A percentile compares a stretch with the other conserved stretches of the same genome.
These are phyloP conservation scores for Drosophila sproati DNA, from an alignment of 1,140 invertebrate species.

Conservation along the genomic window DNA sequence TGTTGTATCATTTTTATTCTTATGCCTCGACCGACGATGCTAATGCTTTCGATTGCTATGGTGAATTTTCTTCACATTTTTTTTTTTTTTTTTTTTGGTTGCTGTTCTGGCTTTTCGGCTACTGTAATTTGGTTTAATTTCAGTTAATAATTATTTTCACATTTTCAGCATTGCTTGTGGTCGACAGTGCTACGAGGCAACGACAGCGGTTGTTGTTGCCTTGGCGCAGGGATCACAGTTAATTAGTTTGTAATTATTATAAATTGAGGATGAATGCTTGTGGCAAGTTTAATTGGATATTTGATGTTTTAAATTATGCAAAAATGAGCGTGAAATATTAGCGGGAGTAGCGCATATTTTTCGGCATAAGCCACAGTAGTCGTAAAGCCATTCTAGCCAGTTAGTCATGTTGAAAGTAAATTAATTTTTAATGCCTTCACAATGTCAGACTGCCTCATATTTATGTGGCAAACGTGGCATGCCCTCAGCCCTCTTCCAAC, in stretches of 20 bases:
- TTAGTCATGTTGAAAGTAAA: conserved; percentile 67
- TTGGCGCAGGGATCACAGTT: conserved; percentile 72
- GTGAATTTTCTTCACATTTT: conserved; percentile 26
- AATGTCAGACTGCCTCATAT: conserved; percentile 65
- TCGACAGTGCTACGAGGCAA: conserved; percentile 28
- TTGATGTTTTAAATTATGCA: conserved; percentile 76
- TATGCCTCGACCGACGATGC: conserved; percentile 9
- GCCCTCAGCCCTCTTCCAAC: conserved; percentile 5
- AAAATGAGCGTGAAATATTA: conserved; percentile 74
- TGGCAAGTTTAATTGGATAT: conserved; percentile 83
- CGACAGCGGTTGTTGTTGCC: conserved; percentile 49
- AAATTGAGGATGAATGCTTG: conserved; percentile 83
- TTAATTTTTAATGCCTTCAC: conserved; percentile 78
- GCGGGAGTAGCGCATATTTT: conserved; percentile 22
- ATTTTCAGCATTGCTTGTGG: conserved; percentile 76
- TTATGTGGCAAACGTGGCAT: conserved; percentile 69
- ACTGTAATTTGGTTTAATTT: conserved; percentile 79
- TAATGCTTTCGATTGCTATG: conserved; percentile 58
- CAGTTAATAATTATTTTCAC: conserved; percentile 83
- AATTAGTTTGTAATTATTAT: conserved; percentile 84
- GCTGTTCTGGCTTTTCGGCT: conserved; percentile 15
- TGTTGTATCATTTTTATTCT: conserved; percentile 49
- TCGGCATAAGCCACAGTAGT: conserved; percentile 8
- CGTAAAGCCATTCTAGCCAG: conserved; percentile 31
- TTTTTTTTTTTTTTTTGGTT: neutral